Conservation (phyloP, 2,888 invertebrate genomes). For the Acholoe squamosa region DNA sequence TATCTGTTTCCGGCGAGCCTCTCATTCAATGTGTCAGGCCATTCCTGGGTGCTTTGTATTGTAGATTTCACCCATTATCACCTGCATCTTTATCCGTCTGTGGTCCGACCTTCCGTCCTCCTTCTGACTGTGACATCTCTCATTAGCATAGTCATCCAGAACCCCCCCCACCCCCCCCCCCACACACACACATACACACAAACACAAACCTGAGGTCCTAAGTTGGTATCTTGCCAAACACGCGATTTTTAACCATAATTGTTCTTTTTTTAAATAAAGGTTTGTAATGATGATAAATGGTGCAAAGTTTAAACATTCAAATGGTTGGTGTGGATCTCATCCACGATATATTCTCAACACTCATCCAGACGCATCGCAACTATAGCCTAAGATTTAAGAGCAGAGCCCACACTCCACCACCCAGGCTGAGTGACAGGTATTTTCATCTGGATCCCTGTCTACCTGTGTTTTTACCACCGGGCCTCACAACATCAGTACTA, state of each 20-base stretch:
- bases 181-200: too few relatives aligned
- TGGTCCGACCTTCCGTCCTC: not conserved
- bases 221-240: too few relatives aligned
- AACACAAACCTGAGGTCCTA: too few relatives aligned
- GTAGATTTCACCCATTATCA: not conserved
- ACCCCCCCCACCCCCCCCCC: not conserved
- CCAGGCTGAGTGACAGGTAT: not conserved
- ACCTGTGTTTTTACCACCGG: not conserved
- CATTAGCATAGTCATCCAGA: not conserved
- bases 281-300: too few relatives aligned
- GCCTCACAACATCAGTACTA: not conserved
- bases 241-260: too few relatives aligned
- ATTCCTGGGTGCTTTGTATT: not conserved
- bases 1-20: constrained; percentile 37
- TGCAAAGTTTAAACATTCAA: too few relatives aligned
- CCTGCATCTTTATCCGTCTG: not conserved
- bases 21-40: not conserved
- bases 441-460: not conserved
- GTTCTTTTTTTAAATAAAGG: too few relatives aligned
- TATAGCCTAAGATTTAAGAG: too few relatives aligned
- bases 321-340: too few relatives aligned
- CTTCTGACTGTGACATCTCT: not conserved
- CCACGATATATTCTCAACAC: too few relatives aligned
- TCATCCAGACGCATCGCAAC: too few relatives aligned
- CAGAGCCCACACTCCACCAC: not conserved